Evolutionary conservation across 2,113 vertebrate species (phyloP).

Genomic region (Catagonus wagneri): DNA sequence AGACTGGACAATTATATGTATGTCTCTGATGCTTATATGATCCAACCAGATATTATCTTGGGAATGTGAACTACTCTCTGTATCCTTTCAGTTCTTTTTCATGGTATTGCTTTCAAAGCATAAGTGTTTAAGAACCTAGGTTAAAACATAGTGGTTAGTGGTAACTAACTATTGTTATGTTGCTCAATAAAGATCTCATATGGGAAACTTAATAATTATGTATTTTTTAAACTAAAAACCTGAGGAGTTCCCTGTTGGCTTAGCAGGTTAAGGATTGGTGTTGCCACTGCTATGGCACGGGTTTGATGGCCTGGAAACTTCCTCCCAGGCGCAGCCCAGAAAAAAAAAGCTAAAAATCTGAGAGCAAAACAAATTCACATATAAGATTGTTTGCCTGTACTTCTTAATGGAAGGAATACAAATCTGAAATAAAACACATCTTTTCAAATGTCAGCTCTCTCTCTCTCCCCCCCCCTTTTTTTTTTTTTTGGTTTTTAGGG

Average conservation of each 20-base stretch:
- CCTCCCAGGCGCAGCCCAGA: too few species aligned
- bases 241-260: too few species aligned
- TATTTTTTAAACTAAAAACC: background rate
- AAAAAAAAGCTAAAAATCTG: background rate
- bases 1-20: background rate
- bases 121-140: background rate
- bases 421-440: background rate
- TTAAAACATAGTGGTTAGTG: background rate
- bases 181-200: background rate
- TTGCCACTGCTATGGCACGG: too few species aligned
- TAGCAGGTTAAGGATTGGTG: too few species aligned
- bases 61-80: background rate
- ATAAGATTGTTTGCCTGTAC: background rate
- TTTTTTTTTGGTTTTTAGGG: too few species aligned
- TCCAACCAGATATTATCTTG: background rate
- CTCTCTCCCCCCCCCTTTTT: too few species aligned
- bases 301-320: too few species aligned
- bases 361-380: background rate
- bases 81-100: background rate
- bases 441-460: background rate
- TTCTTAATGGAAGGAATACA: background rate
- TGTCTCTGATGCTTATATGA: background rate
- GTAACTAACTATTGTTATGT: background rate
- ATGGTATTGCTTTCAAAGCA: constrained; percentile 2
- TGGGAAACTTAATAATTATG: background rate